A percentile compares a stretch with the other conserved stretches of the same genome.
These are phyloP conservation scores for Chinchilla lanigera DNA, from an alignment of 2,113 vertebrate genomes.

Conservation along the genomic window DNA sequence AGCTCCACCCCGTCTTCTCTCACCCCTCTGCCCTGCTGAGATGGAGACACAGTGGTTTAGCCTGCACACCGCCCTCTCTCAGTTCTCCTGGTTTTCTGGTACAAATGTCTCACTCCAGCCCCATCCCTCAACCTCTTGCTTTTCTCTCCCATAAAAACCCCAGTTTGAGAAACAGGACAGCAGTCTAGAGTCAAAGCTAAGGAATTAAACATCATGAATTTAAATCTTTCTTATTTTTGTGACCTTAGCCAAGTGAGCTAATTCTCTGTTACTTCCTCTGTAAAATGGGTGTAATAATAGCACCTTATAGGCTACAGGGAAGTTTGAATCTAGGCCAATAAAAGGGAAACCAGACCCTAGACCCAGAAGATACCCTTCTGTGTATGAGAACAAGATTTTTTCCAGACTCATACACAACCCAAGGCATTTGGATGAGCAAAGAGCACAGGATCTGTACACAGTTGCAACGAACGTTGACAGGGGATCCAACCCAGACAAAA, in stretches of 20 bases:
- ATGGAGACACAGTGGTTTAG: background rate
- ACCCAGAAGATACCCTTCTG: background rate
- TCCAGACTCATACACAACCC: background rate
- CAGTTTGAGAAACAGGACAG: background rate
- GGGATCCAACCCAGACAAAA: background rate
- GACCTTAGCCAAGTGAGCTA: background rate
- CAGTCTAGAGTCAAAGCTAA: background rate
- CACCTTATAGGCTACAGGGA: background rate
- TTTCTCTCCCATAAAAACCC: constrained; percentile 1
- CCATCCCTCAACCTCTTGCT: background rate
- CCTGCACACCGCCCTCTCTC: background rate
- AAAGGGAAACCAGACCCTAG: background rate
- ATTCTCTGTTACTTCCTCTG: background rate
- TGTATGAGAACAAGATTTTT: background rate
- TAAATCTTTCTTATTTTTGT: background rate
- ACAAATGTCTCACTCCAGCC: background rate
- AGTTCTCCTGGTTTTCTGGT: background rate
- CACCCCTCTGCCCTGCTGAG: background rate
- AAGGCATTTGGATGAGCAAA: constrained; percentile 28
- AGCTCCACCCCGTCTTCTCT: background rate
- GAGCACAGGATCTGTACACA: constrained; percentile 43
- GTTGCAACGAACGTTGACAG: constrained; percentile 67
- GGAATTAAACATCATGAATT: background rate
- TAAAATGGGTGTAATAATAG: background rate
- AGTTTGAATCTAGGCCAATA: background rate